Evolutionary conservation across 2,113 vertebrate species (phyloP).

Genomic region (Callocephalon fimbriatum): DNA sequence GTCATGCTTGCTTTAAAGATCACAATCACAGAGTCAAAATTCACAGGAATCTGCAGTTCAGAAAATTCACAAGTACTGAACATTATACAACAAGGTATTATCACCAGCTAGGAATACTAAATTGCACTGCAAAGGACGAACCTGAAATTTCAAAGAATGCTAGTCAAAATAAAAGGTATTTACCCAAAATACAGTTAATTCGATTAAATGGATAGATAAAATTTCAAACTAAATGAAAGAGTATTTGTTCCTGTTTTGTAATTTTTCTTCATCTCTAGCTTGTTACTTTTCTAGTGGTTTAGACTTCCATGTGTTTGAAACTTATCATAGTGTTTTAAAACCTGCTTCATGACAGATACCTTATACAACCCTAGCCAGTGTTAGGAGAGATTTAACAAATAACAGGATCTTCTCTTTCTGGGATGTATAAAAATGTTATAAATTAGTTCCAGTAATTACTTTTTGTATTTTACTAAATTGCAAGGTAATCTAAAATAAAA

Average conservation of each 20-base stretch:
- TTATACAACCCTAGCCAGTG: neutral
- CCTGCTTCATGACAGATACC: neutral
- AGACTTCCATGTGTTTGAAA: neutral
- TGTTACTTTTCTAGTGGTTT: neutral
- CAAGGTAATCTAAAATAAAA: neutral
- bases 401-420: neutral
- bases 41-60: neutral
- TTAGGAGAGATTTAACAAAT: neutral
- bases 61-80: neutral
- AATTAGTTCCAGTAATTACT: neutral
- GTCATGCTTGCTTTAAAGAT: neutral
- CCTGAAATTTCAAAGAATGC: neutral
- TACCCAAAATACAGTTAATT: neutral
- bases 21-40: neutral
- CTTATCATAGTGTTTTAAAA: neutral
- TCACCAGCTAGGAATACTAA: neutral
- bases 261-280: neutral
- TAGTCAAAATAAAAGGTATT: neutral
- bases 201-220: neutral
- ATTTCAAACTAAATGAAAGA: neutral
- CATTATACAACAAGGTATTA: neutral
- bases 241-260: neutral
- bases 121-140: neutral
- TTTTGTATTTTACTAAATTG: neutral
- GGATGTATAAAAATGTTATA: neutral